phyloP scores from a whole-genome alignment of 2,113 vertebrate species.

The Xyliphius kryptos region DNA sequence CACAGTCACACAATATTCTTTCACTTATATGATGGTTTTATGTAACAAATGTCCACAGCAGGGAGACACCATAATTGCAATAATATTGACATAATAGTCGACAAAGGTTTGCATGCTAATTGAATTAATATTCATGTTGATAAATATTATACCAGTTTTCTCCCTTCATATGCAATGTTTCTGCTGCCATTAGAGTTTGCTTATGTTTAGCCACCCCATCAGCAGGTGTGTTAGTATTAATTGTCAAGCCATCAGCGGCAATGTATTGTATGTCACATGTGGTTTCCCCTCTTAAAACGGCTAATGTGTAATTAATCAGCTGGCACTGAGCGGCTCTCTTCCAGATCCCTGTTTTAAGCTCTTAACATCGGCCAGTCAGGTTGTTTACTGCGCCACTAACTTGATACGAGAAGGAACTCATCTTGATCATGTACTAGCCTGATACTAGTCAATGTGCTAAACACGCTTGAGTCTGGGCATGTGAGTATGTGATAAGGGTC shows the following conservation, averaged over 20 bases:
- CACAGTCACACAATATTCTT: conserved; percentile 37
- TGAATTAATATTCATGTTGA: conserved; percentile 48
- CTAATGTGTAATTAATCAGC: conserved; percentile 22
- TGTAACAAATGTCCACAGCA: conserved; percentile 46
- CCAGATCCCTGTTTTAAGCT: too few relatives aligned
- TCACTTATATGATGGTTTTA: conserved; percentile 24
- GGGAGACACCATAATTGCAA: conserved; percentile 53
- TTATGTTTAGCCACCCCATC: conserved; percentile 41
- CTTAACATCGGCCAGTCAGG: conserved; percentile 16
- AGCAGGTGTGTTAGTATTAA: conserved; percentile 37
- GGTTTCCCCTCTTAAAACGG: conserved; percentile 19
- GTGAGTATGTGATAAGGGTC: not conserved
- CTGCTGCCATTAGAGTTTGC: conserved; percentile 41
- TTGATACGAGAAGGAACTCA: conserved; percentile 8
- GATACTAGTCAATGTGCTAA: not conserved
- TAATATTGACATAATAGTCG: conserved; percentile 49
- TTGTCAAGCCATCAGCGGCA: conserved; percentile 11
- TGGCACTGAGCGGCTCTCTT: conserved; percentile 5
- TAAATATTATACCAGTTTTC: conserved; percentile 46
- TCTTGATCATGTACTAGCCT: conserved; percentile 4
- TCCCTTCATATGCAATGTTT: conserved; percentile 37
- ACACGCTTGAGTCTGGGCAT: not conserved
- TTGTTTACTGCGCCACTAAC: not conserved
- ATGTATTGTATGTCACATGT: conserved; percentile 28
- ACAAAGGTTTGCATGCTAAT: conserved; percentile 53